Evolutionary conservation across 2,888 invertebrate species (phyloP).

Genomic region (Mimumesa dahlbomi): DNA sequence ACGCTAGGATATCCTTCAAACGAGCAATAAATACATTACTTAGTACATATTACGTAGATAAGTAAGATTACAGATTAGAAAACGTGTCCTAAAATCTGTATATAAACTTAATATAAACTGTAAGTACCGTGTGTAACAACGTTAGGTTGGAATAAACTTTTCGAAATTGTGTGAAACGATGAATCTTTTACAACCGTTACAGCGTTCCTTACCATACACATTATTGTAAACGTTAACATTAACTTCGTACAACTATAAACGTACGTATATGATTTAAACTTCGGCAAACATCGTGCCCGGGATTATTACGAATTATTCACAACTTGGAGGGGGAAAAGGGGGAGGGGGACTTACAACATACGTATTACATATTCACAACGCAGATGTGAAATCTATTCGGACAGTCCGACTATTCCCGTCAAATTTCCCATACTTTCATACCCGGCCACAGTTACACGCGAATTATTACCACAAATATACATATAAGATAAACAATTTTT

Average conservation of each 20-base stretch:
- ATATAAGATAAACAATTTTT: too few relatives aligned
- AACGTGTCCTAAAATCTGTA: too few relatives aligned
- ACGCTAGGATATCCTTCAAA: too few relatives aligned
- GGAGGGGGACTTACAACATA: slow-evolving; percentile 43
- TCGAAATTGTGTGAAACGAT: too few relatives aligned
- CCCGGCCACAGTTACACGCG: too few relatives aligned
- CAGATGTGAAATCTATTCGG: slow-evolving; percentile 28
- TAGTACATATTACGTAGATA: too few relatives aligned
- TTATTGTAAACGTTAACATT: slow-evolving; percentile 18
- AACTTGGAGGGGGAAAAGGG: slow-evolving; percentile 5
- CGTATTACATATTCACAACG: slow-evolving; percentile 41
- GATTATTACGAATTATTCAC: slow-evolving; percentile 46
- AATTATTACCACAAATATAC: too few relatives aligned
- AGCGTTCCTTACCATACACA: not conserved
- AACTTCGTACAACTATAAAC: slow-evolving; percentile 24
- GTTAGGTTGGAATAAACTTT: too few relatives aligned
- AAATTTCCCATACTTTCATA: not conserved
- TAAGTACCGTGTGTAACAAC: too few relatives aligned
- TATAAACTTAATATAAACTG: too few relatives aligned
- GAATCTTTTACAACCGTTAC: not conserved
- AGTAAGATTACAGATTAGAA: too few relatives aligned
- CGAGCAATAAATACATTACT: too few relatives aligned
- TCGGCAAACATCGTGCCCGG: slow-evolving; percentile 34
- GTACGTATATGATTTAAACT: slow-evolving; percentile 29
- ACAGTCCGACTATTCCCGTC: slow-evolving; percentile 40